Evolutionary conservation across 2,113 vertebrate genomes (phyloP), one percentile per base, ranked within the genome.

Genomic region (Nanorana parkeri): DNA sequence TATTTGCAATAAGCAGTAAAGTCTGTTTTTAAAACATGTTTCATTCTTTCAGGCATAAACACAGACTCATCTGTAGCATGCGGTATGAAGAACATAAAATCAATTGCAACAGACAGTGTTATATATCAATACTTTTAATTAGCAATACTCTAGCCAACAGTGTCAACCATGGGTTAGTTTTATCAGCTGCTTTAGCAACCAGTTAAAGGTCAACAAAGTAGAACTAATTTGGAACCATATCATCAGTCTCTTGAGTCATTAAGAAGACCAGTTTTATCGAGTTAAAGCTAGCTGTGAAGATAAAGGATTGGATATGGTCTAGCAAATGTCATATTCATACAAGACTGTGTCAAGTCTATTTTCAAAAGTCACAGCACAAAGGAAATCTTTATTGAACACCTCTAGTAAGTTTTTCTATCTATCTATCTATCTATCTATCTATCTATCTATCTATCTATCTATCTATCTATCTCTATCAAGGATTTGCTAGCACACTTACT

Each of bases 221-320:
- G 54, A 79, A 60, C 51, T 68, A 66, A 68, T 78, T 68, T 68
- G 19, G 19, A 58, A 58, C 66, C 69, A 67, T 71, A 61, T 80
- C 78, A 69, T 60, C 29, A 63, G 28, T 51, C n/a, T 71, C 78
- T 71, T 54, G 32, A 80, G 32, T 80, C n/a, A 80, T 71, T 51
- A 58, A 19, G 17, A 3, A 80, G 54, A 21, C 21, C 55, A 61
- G 66, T 23, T 5, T 16, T 26, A 58, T 69, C 54, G 55, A 19
- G 29, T 32, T 71, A 58, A 51, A 61, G 26, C 5, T 61, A 24
- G n/a, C 67, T 68, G 28, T 69, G 5, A 32, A 80, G 55, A 71
- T 69, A 20, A 61, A 28, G 55, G 17, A 69, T 52, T 17, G 41
- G 21, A 71, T 16, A 58, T 51, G 17, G 32, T 28, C 55, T 80